phyloP scores from a whole-genome alignment of 2,113 vertebrate genomes.

The Candoia aspera region DNA sequence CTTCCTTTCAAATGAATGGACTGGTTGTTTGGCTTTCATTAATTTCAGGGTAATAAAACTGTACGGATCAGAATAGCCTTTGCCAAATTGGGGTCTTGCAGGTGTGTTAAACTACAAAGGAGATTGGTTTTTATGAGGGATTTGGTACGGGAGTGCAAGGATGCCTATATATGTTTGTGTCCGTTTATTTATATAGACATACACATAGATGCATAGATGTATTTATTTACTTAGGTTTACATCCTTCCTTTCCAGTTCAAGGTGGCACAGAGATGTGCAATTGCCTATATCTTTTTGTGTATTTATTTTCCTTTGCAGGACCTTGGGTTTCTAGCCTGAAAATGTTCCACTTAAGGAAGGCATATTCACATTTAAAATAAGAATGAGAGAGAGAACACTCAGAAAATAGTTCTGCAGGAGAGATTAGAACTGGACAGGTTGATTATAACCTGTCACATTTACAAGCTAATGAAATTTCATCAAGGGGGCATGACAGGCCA shows the following conservation, averaged over 20 bases:
- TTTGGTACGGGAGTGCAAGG: neutral
- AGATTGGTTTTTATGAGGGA: neutral
- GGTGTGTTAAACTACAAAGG: neutral
- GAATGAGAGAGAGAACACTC: neutral
- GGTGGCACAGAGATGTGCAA: too few relatives aligned
- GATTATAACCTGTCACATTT: slow-evolving; percentile 57
- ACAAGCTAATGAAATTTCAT: slow-evolving; percentile 41
- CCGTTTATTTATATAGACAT: neutral
- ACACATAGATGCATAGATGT: neutral
- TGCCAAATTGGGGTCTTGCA: neutral
- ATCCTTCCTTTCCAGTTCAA: too few relatives aligned
- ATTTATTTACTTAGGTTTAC: too few relatives aligned
- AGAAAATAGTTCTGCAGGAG: neutral
- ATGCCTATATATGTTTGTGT: neutral
- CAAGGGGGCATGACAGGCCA: neutral
- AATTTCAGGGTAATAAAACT: slow-evolving; percentile 8
- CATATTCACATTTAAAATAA: slow-evolving; percentile 5
- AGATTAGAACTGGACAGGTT: slow-evolving; percentile 52
- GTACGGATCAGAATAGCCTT: neutral
- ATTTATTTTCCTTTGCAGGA: neutral
- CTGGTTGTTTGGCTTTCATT: neutral
- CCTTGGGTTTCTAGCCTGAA: neutral
- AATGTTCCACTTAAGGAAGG: slow-evolving; percentile 17
- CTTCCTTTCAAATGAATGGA: neutral
- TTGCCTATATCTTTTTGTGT: neutral